These are phyloP conservation scores for Zaprionus africanus DNA, from an alignment of 1,140 invertebrate species.

Conservation along the genomic window DNA sequence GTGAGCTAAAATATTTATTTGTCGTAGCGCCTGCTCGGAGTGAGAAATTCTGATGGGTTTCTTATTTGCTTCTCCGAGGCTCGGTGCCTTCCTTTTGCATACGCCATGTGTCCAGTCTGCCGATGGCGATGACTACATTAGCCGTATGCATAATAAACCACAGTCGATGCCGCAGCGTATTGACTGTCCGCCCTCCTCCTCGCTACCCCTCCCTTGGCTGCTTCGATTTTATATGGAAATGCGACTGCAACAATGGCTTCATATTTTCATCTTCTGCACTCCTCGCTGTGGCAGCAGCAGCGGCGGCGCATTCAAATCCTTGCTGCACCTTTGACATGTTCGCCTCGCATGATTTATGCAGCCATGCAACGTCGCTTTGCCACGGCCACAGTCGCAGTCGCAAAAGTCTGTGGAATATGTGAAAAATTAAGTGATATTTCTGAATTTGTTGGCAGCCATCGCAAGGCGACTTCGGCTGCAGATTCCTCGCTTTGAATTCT, in stretches of 20 bases:
- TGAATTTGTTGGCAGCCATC: slow-evolving; percentile 79
- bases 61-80: slow-evolving; percentile 77
- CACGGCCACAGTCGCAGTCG: slow-evolving; percentile 13
- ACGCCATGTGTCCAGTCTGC: slow-evolving; percentile 51
- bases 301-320: slow-evolving; percentile 75
- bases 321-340: slow-evolving; percentile 81
- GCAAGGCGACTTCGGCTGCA: slow-evolving; percentile 7
- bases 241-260: slow-evolving; percentile 76
- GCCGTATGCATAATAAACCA: slow-evolving; percentile 73
- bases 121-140: slow-evolving; percentile 74
- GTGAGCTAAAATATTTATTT: slow-evolving; percentile 83
- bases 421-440: slow-evolving; percentile 83
- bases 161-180: slow-evolving; percentile 8
- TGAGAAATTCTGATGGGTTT: slow-evolving; percentile 83
- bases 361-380: slow-evolving; percentile 66
- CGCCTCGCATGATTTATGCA: slow-evolving; percentile 77
- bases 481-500: neutral
- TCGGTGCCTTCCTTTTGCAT: slow-evolving; percentile 61
- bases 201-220: slow-evolving; percentile 8
- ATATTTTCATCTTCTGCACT: slow-evolving; percentile 63
- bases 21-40: slow-evolving; percentile 79
- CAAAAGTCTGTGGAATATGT: slow-evolving; percentile 53
- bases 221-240: slow-evolving; percentile 80
- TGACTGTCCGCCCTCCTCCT: neutral
- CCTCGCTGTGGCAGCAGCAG: slow-evolving; percentile 26